Evolutionary conservation across 2,888 invertebrate species (phyloP).

Genomic region (Cephonodes hylas): DNA sequence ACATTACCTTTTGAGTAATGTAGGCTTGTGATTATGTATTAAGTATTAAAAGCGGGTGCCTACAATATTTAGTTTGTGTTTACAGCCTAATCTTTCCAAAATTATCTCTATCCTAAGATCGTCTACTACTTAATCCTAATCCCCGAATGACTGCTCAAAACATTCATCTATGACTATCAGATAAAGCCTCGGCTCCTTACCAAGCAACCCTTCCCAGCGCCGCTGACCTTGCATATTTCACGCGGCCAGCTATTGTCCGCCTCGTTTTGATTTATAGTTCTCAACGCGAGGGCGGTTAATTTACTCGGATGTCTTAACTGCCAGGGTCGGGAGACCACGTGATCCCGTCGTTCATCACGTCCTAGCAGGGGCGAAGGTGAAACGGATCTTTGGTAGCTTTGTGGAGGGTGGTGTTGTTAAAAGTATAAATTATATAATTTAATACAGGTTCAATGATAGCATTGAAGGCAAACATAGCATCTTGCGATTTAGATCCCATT

Average conservation of each 20-base stretch:
- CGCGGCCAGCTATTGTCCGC: conserved; percentile 2
- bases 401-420: neutral
- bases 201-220: neutral
- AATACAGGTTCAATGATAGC: too few relatives aligned
- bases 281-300: neutral
- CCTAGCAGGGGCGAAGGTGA: neutral
- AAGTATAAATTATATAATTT: too few relatives aligned
- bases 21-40: too few relatives aligned
- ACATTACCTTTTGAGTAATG: too few relatives aligned
- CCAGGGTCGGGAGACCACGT: neutral
- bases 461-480: too few relatives aligned
- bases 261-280: conserved; percentile 12
- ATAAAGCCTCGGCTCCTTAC: neutral
- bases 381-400: neutral
- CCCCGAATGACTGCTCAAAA: too few relatives aligned
- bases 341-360: neutral
- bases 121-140: too few relatives aligned
- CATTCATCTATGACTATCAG: neutral
- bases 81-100: too few relatives aligned
- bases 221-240: conserved; percentile 5
- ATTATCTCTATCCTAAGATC: too few relatives aligned
- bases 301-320: conserved; percentile 2
- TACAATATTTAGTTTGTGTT: too few relatives aligned
- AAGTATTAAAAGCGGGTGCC: too few relatives aligned
- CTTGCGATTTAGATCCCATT: too few relatives aligned